Percentiles rank a stretch among this genome's conserved stretches.
These are phyloP conservation scores for Melanostigma gelatinosum DNA, from an alignment of 2,113 vertebrate genomes.

Conservation along the genomic window DNA sequence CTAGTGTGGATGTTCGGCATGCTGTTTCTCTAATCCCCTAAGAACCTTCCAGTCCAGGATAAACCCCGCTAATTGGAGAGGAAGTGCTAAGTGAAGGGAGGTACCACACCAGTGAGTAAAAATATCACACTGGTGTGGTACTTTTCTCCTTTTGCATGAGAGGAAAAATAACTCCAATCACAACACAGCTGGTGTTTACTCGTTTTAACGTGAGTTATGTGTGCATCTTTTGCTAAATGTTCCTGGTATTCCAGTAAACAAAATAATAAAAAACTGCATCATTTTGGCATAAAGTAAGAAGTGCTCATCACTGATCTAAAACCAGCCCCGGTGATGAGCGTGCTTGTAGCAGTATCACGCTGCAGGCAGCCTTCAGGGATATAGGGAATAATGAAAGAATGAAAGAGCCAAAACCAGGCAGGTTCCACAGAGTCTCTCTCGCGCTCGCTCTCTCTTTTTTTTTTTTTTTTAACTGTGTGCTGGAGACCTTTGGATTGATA, in stretches of 20 bases:
- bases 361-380: conserved; percentile 49
- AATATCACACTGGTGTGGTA: background rate
- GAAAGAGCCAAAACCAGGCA: too few species aligned
- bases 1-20: background rate
- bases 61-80: background rate
- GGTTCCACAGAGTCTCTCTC: too few species aligned
- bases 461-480: background rate
- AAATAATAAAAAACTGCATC: conserved; percentile 39
- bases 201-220: background rate
- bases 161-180: background rate
- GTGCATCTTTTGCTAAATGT: conserved; percentile 2
- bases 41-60: background rate
- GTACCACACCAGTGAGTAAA: too few species aligned
- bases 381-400: conserved; percentile 51
- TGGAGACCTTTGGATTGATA: conserved; percentile 42
- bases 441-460: too few species aligned
- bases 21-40: background rate
- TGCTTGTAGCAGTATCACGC: too few species aligned
- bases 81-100: background rate
- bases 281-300: conserved; percentile 1
- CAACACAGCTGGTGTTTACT: conserved; percentile 14
- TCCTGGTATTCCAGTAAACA: conserved; percentile 1
- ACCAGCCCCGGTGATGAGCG: conserved; percentile 30
- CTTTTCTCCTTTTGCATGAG: background rate
- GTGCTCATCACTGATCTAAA: conserved; percentile 39